Evolutionary conservation across 2,797 vertebrate species (phyloP), one percentile per base, ranked within the genome.

Genomic region (Poeciliopsis turneri): DNA sequence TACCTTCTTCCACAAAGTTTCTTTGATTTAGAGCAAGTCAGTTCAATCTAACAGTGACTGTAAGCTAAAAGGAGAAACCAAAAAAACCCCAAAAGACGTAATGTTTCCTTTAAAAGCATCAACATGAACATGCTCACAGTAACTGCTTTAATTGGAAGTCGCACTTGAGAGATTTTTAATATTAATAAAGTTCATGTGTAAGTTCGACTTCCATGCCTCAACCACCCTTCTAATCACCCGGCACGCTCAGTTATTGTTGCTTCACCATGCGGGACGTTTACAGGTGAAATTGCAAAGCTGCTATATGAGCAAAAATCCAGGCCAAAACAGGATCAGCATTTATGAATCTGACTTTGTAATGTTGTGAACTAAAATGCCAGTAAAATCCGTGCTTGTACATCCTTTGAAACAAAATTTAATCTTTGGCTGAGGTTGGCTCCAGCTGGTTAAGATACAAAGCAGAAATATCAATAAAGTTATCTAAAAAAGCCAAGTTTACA

Each of bases 131-230:
- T 39, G 11, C 8, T 66, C 9, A 39, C 36, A 69, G 39, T 3
- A 69, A 43, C 39, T 43, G 10, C 39, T 43, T 69, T 69, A 69
- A 69, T 43, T 43, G 39, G 39, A 69, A 69, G 66, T 69, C 39
- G 43, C 39, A 43, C 66, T 69, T 69, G 36, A n/a, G 39, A 69
- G 66, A 43, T 43, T 66, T 59, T 69, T 69, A 43, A n/a, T 68
- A 41, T 43, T n/a, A 43, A 43, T 69, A 69, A 69, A 41, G 23
- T 69, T 41, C n/a, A 1, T 43, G 11, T 13, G 12, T 69, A 69
- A 69, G 43, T 39, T 43, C 25, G 36, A 9, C 20, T 43, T 69
- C 23, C 66, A 69, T 11, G 33, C 61, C 8, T 66, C 61, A 66
- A 39, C 33, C 20, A 23, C 61, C 9, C 20, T 69, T 43, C 23